Conservation (phyloP, 2,797 vertebrate genomes). For the Scolopax rusticola region DNA sequence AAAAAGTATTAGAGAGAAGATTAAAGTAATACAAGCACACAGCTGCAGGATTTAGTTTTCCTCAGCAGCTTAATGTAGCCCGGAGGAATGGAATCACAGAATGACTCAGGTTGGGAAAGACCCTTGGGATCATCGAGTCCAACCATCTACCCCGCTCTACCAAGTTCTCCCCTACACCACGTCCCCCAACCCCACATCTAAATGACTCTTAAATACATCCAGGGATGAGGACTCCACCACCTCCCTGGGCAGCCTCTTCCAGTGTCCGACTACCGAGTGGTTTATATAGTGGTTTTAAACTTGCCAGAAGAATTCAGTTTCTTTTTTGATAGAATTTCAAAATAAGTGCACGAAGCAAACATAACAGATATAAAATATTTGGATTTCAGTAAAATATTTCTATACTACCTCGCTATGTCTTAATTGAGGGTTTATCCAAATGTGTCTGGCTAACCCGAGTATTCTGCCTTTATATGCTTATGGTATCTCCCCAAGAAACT, state of each 20-base stretch:
- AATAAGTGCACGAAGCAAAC: not conserved
- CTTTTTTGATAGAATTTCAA: not conserved
- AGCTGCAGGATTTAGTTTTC: not conserved
- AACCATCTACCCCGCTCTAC: too few species aligned
- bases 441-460: not conserved
- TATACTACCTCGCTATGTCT: not conserved
- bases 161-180: too few species aligned
- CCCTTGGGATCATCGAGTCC: too few species aligned
- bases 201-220: too few species aligned
- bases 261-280: not conserved
- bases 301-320: not conserved
- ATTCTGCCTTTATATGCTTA: not conserved
- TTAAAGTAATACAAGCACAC: not conserved
- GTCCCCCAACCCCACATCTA: too few species aligned
- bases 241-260: too few species aligned
- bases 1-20: not conserved
- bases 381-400: not conserved
- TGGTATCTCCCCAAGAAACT: not conserved
- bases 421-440: not conserved
- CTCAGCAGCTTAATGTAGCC: not conserved
- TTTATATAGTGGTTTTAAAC: not conserved
- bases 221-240: too few species aligned
- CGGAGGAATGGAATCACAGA: not conserved
- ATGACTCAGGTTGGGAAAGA: too few species aligned
- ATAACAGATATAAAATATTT: not conserved